Base-by-base conservation (phyloP, 2,113 vertebrate species). In the Triplophysa rosa region DNA sequence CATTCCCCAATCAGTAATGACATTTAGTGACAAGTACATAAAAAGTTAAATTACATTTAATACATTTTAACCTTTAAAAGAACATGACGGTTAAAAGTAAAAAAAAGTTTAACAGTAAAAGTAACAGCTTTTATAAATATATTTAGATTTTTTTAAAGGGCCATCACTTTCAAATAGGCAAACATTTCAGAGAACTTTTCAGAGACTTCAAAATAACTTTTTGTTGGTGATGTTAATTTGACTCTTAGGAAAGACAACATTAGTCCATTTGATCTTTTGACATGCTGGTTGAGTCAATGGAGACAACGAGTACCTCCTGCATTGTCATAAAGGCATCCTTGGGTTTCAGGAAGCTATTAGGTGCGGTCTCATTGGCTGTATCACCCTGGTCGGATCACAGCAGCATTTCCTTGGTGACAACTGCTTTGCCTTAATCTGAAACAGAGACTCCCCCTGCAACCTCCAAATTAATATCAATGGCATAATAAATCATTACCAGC, bases 381-480 rank as follows among this genome's bases (percentile, higher is more conserved):
- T 58, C 69, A 58, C 47, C 24, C 47, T 72, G 12, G 29, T 40
- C 59, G 10, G 12, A 74, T 62, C 42, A 45, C 58, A 42, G 37
- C 21, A 59, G 40, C 70, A 40, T 16, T 7, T 42, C n/a, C 54
- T 17, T 40, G 56, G n/a, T 59, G 54, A 59, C 54, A 72, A 59
- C 69, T 58, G 13, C 69, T 56, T 59, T 52, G 19, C 11, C 33
- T 40, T 59, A 37, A 54, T 54, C 67, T 45, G 11, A 45, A 45
- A 45, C 42, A 37, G 54, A 52, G 70, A 59, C 49, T 58, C 37
- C 29, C 23, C 69, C n/a, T 59, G 33, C 54, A 24, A 26, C 71
- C n/a, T 74, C 71, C 9, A 26, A 74, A 62, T 59, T 12, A 59
- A 40, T 42, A 26, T 42, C 54, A 23, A 52, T 62, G 58, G 33